Evolutionary conservation across 2,113 vertebrate genomes (phyloP).

Genomic region (Poeciliopsis turrubarensis): DNA sequence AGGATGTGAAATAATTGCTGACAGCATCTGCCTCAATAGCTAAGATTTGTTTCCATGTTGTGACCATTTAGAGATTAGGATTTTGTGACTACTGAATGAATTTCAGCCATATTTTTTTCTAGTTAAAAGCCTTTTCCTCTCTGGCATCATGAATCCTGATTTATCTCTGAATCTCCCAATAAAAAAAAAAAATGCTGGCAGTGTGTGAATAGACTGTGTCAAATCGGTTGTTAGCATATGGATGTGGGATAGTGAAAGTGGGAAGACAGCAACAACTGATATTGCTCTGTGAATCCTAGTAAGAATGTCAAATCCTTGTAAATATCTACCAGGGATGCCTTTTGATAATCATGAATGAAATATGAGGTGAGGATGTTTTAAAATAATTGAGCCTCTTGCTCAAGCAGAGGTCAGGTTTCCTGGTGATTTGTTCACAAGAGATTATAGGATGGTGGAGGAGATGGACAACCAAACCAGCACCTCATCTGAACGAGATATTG

Average conservation of each 20-base stretch:
- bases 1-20: conserved; percentile 26
- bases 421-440: neutral
- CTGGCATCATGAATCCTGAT: conserved; percentile 15
- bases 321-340: neutral
- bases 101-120: neutral
- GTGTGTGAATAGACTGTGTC: conserved; percentile 34
- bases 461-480: neutral
- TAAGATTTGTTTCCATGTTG: conserved; percentile 1
- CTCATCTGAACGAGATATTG: too few relatives aligned
- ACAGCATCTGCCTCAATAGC: neutral
- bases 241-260: conserved; percentile 20
- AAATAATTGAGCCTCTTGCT: neutral
- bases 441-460: neutral
- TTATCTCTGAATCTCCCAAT: conserved; percentile 28
- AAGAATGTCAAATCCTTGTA: neutral
- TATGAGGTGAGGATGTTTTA: neutral
- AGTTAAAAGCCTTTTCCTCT: conserved; percentile 7
- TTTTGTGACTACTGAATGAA: conserved; percentile 2
- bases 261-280: conserved; percentile 27
- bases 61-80: neutral
- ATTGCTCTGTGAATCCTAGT: conserved; percentile 3
- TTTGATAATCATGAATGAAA: conserved; percentile 27
- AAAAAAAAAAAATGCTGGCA: conserved; percentile 5
- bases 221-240: conserved; percentile 37
- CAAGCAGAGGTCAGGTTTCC: neutral